These are phyloP conservation scores for Lucinisca nassula DNA, from an alignment of 2,888 invertebrate species.

Conservation along the genomic window DNA sequence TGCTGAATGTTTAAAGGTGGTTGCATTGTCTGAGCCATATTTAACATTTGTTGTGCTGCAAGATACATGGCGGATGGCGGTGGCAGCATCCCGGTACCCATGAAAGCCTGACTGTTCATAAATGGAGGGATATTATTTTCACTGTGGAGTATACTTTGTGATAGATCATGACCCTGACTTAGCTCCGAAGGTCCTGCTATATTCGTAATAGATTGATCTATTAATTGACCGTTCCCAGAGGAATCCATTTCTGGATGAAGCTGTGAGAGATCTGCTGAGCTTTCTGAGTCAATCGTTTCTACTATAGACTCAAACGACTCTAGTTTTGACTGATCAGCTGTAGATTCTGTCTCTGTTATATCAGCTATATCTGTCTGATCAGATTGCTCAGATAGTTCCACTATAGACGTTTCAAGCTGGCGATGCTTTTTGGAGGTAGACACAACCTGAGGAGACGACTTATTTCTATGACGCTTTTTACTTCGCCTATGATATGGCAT, in stretches of 20 bases:
- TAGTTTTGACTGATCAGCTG: neutral
- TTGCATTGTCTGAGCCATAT: neutral
- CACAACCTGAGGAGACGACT: neutral
- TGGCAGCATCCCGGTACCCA: neutral
- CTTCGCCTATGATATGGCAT: neutral
- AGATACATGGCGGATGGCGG: neutral
- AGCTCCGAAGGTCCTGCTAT: neutral
- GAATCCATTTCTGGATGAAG: neutral
- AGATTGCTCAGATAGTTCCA: neutral
- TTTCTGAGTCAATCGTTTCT: neutral
- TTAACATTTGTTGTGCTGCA: neutral
- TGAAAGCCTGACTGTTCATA: neutral
- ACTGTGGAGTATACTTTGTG: neutral
- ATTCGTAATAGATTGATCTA: no score
- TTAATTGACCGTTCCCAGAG: neutral
- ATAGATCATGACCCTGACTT: neutral
- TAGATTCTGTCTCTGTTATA: neutral
- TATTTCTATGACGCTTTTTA: neutral
- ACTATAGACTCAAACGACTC: neutral
- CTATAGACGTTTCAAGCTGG: neutral
- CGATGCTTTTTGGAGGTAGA: neutral
- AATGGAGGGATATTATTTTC: neutral
- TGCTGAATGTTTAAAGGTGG: neutral
- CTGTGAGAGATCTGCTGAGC: neutral
- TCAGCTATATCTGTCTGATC: neutral